phyloP scores from a whole-genome alignment of 1,140 invertebrate species.

The Heliothis virescens region DNA sequence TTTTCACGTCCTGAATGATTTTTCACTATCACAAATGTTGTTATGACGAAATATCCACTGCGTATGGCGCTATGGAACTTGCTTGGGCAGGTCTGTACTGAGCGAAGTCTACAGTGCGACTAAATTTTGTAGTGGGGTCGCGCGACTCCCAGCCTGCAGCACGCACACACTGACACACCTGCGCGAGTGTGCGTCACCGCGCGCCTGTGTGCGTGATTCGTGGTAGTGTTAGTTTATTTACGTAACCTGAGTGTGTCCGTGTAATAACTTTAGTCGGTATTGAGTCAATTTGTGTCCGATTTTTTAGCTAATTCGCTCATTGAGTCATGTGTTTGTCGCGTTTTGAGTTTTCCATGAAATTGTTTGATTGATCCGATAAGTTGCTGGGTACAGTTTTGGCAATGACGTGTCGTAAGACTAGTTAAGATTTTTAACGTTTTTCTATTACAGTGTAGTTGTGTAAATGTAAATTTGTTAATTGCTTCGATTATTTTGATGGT shows the following conservation, averaged over 20 bases:
- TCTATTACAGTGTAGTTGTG: conserved; percentile 26
- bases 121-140: conserved; percentile 84
- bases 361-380: conserved; percentile 77
- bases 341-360: conserved; percentile 76
- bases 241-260: conserved; percentile 76
- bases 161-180: conserved; percentile 65
- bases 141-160: conserved; percentile 74
- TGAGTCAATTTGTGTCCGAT: conserved; percentile 82
- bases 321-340: conserved; percentile 83
- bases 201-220: conserved; percentile 56
- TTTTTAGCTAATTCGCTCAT: conserved; percentile 82
- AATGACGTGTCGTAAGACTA: conserved; percentile 70
- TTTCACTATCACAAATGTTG: conserved; percentile 83
- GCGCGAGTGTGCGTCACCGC: conserved; percentile 60
- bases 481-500: conserved; percentile 7
- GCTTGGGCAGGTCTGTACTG: conserved; percentile 74
- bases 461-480: conserved; percentile 40
- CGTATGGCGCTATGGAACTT: conserved; percentile 70
- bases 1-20: conserved; percentile 79
- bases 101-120: conserved; percentile 77
- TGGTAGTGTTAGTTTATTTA: conserved; percentile 69
- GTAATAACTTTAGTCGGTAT: conserved; percentile 81
- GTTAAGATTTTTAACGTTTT: conserved; percentile 28
- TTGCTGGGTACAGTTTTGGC: conserved; percentile 55
- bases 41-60: conserved; percentile 84